Evolutionary conservation across 2,113 vertebrate species (phyloP), one percentile per base, ranked within the genome.

Genomic region (Bucco capensis): DNA sequence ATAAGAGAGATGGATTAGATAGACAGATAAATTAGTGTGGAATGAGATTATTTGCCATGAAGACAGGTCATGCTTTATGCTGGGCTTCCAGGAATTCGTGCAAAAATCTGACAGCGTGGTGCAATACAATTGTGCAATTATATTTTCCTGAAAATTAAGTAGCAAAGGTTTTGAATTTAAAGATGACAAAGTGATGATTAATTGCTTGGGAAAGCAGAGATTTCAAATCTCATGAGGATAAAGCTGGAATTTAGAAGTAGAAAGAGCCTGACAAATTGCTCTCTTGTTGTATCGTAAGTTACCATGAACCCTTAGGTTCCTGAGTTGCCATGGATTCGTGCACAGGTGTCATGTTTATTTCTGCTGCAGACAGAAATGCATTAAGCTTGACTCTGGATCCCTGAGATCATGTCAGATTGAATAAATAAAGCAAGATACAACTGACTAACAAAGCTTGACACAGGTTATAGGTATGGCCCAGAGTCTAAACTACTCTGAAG

Each of bases 331-430:
- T 79, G 62, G 90, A 93, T 92, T 49, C 71, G 84, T 37, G 67
- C 64, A 61, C 75, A 70, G 87, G 80, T 94, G 95, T 95, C 83
- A 16, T 24, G 57, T 94, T 96, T 95, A 61, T 76, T 87, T 62
- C 88, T 92, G 42, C 60, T 93, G 60, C 46, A 84, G 69, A 27
- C 5, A 66, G 65, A 92, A 66, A 67, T 51, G 44, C 53, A 65
- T 62, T 11, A 37, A 46, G 56, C 66, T 53, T 77, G 74, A 83
- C 74, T 83, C 76, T 35, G 54, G 73, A 77, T 83, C 81, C 91
- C 58, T 13, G 37, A 37, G 50, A 64, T 92, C 35, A 3, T 28
- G 93, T 90, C 94, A 89, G 70, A 89, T 64, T 6, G n/a, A 90
- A 95, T 91, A 91, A 42, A 76, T n/a, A 83, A 77, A 85, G 8